phyloP scores from a whole-genome alignment of 2,113 vertebrate species.

The Excalfactoria chinensis region DNA sequence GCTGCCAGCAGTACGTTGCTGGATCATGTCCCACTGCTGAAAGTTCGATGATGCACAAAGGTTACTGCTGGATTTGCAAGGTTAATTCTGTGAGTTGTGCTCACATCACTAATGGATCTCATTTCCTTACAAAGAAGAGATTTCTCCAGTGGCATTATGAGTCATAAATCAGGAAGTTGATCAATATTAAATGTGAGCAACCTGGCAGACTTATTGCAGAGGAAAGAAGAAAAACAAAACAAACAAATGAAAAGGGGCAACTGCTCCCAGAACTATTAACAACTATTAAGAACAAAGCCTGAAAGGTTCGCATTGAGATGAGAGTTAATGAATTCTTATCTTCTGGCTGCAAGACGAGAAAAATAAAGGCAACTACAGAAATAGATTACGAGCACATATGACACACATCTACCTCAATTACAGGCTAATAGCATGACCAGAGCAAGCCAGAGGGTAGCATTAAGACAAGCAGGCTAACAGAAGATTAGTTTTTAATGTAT shows the following conservation, averaged over 20 bases:
- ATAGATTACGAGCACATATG: not conserved
- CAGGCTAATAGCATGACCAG: constrained; percentile 10
- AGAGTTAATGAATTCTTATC: constrained; percentile 37
- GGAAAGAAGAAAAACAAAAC: constrained; percentile 2
- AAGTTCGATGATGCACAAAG: not conserved
- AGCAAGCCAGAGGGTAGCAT: constrained; percentile 15
- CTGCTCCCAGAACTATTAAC: constrained; percentile 15
- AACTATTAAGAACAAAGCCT: constrained; percentile 1
- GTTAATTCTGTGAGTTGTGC: not conserved
- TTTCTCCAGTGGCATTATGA: not conserved
- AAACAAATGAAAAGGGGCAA: constrained; percentile 24
- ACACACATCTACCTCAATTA: constrained; percentile 12
- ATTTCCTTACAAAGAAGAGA: not conserved
- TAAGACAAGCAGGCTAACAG: constrained; percentile 19
- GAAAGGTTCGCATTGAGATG: constrained; percentile 11
- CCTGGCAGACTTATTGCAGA: not conserved
- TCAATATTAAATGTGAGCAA: not conserved
- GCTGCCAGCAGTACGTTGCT: not conserved
- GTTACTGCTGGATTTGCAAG: not conserved
- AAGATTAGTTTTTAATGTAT: constrained; percentile 46
- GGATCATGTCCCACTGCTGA: not conserved
- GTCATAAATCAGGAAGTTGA: not conserved
- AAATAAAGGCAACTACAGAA: not conserved
- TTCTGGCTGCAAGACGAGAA: not conserved
- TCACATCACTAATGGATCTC: not conserved